These are phyloP conservation scores for Pomatorhinus ruficollis DNA, from an alignment of 2,113 vertebrate species.

Conservation along the genomic window DNA sequence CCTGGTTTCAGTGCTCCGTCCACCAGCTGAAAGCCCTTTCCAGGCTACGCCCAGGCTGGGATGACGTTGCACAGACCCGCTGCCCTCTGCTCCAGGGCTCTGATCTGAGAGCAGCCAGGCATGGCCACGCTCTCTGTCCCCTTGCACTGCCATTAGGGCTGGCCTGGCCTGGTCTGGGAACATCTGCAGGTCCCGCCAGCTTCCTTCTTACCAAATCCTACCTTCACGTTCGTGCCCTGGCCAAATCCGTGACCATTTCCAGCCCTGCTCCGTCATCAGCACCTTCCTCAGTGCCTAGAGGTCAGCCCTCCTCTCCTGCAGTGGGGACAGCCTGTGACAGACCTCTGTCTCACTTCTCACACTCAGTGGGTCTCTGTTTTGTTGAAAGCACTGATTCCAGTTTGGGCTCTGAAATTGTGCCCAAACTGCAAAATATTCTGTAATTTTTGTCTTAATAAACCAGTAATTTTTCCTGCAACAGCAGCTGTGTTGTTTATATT, in stretches of 20 bases:
- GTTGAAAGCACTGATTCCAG: neutral
- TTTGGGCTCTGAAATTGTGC: neutral
- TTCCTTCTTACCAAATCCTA: conserved; percentile 19
- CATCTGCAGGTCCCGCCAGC: neutral
- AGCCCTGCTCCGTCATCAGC: fast-evolving
- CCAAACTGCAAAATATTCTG: neutral
- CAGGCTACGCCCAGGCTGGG: neutral
- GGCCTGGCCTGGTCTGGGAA: neutral
- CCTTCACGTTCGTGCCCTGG: neutral
- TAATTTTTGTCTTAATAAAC: conserved; percentile 37
- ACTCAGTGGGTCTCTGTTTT: neutral
- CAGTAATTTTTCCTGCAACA: neutral
- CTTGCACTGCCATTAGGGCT: neutral
- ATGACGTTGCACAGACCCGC: neutral
- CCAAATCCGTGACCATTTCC: fast-evolving
- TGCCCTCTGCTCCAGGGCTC: neutral
- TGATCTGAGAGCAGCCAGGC: neutral
- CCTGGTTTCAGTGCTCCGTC: neutral
- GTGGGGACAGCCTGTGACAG: neutral
- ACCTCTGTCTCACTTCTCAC: neutral
- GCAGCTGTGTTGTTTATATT: neutral
- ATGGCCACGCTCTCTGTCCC: neutral
- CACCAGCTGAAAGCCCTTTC: neutral
- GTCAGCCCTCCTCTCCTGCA: neutral
- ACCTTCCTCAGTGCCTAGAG: conserved; percentile 44